Base-by-base conservation (phyloP, 2,888 invertebrate species). In the Neoascia interrupta region DNA sequence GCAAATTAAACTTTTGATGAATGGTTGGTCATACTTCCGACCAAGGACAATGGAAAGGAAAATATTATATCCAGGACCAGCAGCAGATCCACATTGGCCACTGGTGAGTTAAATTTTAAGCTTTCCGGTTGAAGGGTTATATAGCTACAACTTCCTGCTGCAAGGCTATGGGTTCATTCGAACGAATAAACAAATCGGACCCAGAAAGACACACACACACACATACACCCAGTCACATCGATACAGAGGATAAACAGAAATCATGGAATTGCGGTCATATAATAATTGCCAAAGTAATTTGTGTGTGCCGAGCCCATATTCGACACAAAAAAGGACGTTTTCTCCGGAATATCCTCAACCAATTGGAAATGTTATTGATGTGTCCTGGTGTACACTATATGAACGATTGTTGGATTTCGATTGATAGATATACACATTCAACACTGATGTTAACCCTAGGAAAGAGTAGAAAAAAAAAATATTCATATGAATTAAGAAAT, bases 241-340 rank as follows among this genome's bases (percentile, higher is more conserved):
- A 45, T 23, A 43, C 21, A 56, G 3, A 51, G 51, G 21, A 37
- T 16, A 16, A 19, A 8, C 13, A 60, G 53, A 61, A 39, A 45
- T 61, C 60, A 70, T 66, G 74, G 69, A 60, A 51, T 56, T 79
- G 79, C 73, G 79, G 79, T 79, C 79, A 73, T 49, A 73, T 51
- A 79, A 79, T 79, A 79, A 79, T 79, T 79, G 79, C 79, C 73
- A 73, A 66, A 73, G 79, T 76, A 76, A 76, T 76, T 76, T 76
- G 58, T 76, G 72, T 76, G 72, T n/a, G n/a, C n/a, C n/a, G 60
- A 76, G 60, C 53, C 76, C 64, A 64, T 79, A 56, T 56, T 51
- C 60, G 61, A 31, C 58, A 51, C 49, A 72, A 66, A 66, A n/a
- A 66, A 54, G 66, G 66, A 36, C 56, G 68, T 68, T 72, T 56